These are phyloP conservation scores for Aepyceros melampus DNA, from an alignment of 2,113 vertebrate species.

Conservation along the genomic window DNA sequence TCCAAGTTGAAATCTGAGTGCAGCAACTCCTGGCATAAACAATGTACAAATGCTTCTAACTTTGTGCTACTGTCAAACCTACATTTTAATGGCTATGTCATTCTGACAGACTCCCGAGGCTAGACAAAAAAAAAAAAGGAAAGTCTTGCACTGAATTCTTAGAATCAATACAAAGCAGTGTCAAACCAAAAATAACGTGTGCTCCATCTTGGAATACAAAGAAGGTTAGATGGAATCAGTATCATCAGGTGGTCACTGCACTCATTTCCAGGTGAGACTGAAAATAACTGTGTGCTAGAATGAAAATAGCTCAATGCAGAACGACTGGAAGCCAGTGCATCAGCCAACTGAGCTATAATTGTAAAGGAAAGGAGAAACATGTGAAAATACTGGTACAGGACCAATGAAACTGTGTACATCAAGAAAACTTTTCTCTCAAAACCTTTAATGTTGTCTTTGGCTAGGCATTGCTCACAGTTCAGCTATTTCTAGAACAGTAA, in stretches of 20 bases:
- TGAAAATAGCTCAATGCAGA: conserved; percentile 42
- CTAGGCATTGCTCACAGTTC: background rate
- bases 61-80: background rate
- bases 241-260: conserved; percentile 38
- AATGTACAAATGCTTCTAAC: background rate
- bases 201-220: conserved; percentile 50
- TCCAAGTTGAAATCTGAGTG: background rate
- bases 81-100: conserved; percentile 27
- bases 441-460: conserved; percentile 19
- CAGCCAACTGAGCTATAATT: background rate
- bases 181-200: conserved; percentile 52
- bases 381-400: conserved; percentile 4
- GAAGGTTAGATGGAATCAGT: background rate
- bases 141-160: conserved; percentile 29
- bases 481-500: conserved; percentile 31
- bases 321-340: background rate
- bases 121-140: background rate
- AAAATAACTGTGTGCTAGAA: conserved; percentile 50
- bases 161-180: conserved; percentile 41
- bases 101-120: conserved; percentile 11
- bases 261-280: conserved; percentile 27
- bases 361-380: background rate
- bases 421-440: conserved; percentile 32
- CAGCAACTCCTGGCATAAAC: background rate
- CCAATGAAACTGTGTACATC: background rate